Base-by-base conservation (phyloP, 2,888 invertebrate genomes). In the Molorchus minor region DNA sequence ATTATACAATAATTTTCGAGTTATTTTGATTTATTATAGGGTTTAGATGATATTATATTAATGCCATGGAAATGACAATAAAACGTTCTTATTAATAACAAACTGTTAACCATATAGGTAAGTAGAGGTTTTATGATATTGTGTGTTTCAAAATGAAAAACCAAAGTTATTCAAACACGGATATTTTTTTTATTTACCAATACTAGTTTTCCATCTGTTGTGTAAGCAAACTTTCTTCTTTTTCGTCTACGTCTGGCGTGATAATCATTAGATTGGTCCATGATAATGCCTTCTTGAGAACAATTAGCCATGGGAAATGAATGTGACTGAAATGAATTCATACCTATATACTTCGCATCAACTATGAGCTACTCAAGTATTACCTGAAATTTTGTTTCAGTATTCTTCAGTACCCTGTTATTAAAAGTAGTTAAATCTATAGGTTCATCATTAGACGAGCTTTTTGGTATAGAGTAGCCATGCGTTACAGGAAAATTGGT, bases 191-290 rank as follows among this genome's bases (percentile, higher is more conserved):
- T n/a, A n/a, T n/a, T 49, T 44, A 64, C 64, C 17, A 64, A 17
- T 12, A 64, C 55, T 43, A 67, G 55, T 25, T 67, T 67, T 43
- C 64, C 66, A 38, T 64, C 66, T 19, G 56, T 36, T n/a, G 58
- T 58, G 20, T 62, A 62, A n/a, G 61, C 61, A 30, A 62, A 62
- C 57, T 67, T 64, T 7, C 57, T 57, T 21, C 57, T 21, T 20
- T 51, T 60, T 19, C 59, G 56, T 35, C 45, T 60, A 3, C 46
- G 20, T 20, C 43, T 54, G 0, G 60, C 54, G 20, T 35, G 57
- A 43, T 43, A 61, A n/a, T 55, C 44, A 21, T 19, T 55, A 13
- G 35, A 21, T 38, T 30, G 29, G 36, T 44, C 40, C 4, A 19
- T 8, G 8, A 49, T 10, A 10, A 54, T 16, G 3, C 19, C 21